These are phyloP conservation scores for Haemorhous mexicanus DNA, from an alignment of 2,113 vertebrate species.

Conservation along the genomic window DNA sequence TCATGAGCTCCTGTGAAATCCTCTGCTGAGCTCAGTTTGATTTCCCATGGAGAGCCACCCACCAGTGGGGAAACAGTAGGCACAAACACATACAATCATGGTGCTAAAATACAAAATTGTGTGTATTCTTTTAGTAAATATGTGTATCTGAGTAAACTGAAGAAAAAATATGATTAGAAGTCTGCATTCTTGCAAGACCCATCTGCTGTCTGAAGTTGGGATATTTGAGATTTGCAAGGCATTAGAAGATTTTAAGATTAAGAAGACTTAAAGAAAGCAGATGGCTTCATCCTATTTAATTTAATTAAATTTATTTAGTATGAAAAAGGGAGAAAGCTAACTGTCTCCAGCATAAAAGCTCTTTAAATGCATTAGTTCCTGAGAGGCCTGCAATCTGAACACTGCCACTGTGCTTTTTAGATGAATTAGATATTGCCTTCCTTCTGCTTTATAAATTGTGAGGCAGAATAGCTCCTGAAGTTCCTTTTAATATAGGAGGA, in stretches of 20 bases:
- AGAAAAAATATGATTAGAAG: neutral
- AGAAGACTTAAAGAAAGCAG: conserved; percentile 59
- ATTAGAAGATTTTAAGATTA: conserved; percentile 55
- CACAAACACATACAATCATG: neutral
- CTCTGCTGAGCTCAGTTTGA: conserved; percentile 16
- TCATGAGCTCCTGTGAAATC: neutral
- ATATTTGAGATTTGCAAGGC: conserved; percentile 58
- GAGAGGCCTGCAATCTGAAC: conserved; percentile 62
- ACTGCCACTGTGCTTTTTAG: conserved; percentile 49
- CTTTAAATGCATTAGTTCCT: conserved; percentile 72
- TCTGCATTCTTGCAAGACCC: neutral
- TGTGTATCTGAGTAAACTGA: neutral
- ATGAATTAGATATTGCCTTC: conserved; percentile 61
- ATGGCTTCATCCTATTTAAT: conserved; percentile 68
- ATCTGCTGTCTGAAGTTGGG: conserved; percentile 26
- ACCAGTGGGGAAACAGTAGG: neutral
- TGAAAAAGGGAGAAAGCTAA: conserved; percentile 59
- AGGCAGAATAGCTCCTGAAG: neutral
- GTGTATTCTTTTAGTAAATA: neutral
- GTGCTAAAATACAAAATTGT: neutral
- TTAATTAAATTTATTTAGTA: conserved; percentile 71
- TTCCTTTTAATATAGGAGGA: neutral
- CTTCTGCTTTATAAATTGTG: conserved; percentile 41
- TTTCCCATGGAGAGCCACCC: conserved; percentile 17
- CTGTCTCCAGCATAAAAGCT: conserved; percentile 77